Evolutionary conservation across 2,888 invertebrate genomes (phyloP).

Genomic region (Maniola hyperantus): DNA sequence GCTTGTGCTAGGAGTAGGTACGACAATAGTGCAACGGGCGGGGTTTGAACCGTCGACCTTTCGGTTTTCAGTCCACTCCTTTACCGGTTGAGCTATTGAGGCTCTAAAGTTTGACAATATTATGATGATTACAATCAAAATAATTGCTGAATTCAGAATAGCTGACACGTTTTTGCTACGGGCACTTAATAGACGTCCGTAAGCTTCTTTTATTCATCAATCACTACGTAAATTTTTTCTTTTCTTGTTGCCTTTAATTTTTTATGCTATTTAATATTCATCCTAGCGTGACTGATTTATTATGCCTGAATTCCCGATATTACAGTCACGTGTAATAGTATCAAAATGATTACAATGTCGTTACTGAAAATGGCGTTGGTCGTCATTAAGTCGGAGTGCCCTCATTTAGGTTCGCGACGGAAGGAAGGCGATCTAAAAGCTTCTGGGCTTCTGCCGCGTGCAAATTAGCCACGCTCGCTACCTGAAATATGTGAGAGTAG

Average conservation of each 20-base stretch:
- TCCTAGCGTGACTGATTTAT: background rate
- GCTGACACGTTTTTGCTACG: no score
- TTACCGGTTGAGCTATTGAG: no score
- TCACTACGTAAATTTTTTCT: background rate
- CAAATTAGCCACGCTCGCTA: conserved; percentile 73
- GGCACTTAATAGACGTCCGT: no score
- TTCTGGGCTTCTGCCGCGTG: conserved; percentile 63
- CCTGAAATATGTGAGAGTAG: conserved; percentile 63
- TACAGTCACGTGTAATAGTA: conserved; percentile 33
- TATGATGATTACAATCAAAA: no score
- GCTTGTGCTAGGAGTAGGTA: no score
- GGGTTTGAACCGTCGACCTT: no score
- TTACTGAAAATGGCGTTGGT: conserved; percentile 48
- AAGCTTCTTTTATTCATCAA: no score
- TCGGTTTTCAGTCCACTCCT: no score
- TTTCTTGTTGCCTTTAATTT: background rate
- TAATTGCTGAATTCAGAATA: no score
- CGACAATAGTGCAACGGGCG: no score
- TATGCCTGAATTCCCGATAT: conserved; percentile 15
- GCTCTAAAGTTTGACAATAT: no score
- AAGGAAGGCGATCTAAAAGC: conserved; percentile 75
- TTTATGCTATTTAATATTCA: conserved; percentile 7
- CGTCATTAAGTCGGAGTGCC: conserved; percentile 75
- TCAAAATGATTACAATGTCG: conserved; percentile 36
- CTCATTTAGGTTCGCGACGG: conserved; percentile 71